A percentile compares a stretch with the other conserved stretches of the same genome.
phyloP scores from a whole-genome alignment of 2,888 invertebrate species.

The Mythimna albipuncta region DNA sequence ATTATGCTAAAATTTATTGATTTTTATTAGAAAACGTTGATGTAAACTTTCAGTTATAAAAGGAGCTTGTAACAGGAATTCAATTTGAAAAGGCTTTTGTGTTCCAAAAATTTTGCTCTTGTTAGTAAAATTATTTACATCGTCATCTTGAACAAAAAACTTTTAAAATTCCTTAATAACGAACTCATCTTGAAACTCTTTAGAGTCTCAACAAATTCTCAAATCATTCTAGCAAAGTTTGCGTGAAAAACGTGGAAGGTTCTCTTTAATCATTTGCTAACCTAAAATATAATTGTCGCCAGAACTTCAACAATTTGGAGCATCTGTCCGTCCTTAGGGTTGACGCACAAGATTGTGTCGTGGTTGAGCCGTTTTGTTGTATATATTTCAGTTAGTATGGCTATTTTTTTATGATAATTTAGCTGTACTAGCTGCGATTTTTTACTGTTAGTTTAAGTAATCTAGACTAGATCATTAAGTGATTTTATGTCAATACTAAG shows the following conservation, averaged over 20 bases:
- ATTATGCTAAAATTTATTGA: conserved; percentile 3
- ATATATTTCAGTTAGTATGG: not conserved
- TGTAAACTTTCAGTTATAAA: not conserved
- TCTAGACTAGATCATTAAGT: not conserved
- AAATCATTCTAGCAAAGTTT: conserved; percentile 53
- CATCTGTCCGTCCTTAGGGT: conserved; percentile 68
- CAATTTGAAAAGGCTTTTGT: not conserved
- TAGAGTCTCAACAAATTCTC: conserved; percentile 41
- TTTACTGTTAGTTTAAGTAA: not conserved
- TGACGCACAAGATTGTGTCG: conserved; percentile 19
- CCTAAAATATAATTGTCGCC: conserved; percentile 73
- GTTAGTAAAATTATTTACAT: conserved; percentile 40
- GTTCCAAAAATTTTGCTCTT: conserved; percentile 7
- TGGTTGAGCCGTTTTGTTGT: not conserved
- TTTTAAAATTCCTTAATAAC: conserved; percentile 38
- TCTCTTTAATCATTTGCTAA: conserved; percentile 66
- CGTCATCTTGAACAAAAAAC: conserved; percentile 39
- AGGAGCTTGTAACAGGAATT: conserved; percentile 9
- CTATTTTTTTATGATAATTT: too few relatives aligned
- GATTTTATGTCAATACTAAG: too few relatives aligned
- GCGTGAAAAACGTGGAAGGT: conserved; percentile 54
- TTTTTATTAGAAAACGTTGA: not conserved
- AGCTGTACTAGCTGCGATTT: too few relatives aligned
- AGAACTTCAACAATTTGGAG: conserved; percentile 77
- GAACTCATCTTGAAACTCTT: conserved; percentile 42